Base-by-base conservation (phyloP, 2,888 invertebrate genomes). In the Bombylius major region DNA sequence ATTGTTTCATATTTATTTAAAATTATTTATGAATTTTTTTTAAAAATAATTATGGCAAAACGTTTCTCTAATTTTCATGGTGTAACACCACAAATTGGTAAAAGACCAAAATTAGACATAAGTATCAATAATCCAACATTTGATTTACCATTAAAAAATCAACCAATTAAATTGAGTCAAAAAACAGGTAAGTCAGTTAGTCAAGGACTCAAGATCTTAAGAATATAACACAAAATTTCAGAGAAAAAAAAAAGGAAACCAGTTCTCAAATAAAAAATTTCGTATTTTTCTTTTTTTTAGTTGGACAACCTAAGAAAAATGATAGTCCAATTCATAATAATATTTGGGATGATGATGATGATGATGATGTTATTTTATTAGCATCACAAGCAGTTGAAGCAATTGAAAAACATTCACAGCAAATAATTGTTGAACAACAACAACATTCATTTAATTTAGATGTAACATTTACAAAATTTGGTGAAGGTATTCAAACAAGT, bases 381-480 rank as follows among this genome's bases (percentile, higher is more conserved):
- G 60, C 62, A 9, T 60, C 62, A 12, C 61, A 62, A 50, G 57
- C 52, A 11, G 56, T 56, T 11, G 62, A 62, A 47, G 46, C 44
- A 5, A 36, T 51, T 13, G 59, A 59, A 31, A 44, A 53, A 39
- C 51, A 23, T 14, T 51, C 58, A 5, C 55, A 56, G 14, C 39
- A 56, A 47, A 47, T 59, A n/a, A 39, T 58, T 23, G 36, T 56
- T 23, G 31, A 51, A 12, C 39, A 48, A 5, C 39, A 51, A 31
- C 39, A 51, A 31, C 1, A 9, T 7, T 31, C 44, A 8, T 39
- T 53, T 8, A 42, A 11, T 11, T 34, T 7, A 5, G 54, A 54
- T n/a, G 45, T 60, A 47, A 53, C 56, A 5, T 60, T 56, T 54
- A 45, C 47, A 13, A 45, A 51, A 31, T 58, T 60, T 39, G 31